These are phyloP conservation scores for Drosophila aff. DNA, from an alignment of 1,140 invertebrate species.

Conservation along the genomic window DNA sequence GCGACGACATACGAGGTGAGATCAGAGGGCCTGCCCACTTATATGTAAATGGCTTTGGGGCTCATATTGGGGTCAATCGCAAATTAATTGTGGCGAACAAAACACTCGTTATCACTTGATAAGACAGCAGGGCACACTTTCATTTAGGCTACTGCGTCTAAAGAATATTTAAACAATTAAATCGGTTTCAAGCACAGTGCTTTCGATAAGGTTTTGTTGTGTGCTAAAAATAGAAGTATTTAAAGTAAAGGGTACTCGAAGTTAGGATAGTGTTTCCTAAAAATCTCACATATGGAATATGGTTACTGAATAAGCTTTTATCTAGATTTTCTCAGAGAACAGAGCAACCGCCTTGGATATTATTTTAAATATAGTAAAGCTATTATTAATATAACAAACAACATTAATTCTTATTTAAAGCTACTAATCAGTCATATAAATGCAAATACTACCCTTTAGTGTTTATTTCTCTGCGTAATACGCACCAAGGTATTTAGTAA, in stretches of 20 bases:
- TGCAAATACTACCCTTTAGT: neutral
- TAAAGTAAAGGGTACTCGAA: neutral
- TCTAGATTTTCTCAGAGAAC: too few relatives aligned
- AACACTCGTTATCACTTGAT: constrained; percentile 30
- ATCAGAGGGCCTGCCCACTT: neutral
- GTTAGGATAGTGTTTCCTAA: neutral
- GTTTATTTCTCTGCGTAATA: neutral
- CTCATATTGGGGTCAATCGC: constrained; percentile 28
- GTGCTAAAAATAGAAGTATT: too few relatives aligned
- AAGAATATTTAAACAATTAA: constrained; percentile 9
- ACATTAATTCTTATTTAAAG: neutral
- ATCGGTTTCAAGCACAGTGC: neutral
- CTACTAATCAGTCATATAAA: neutral
- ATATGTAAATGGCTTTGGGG: constrained; percentile 1
- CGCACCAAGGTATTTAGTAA: neutral
- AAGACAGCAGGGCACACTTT: constrained; percentile 1
- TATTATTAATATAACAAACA: neutral
- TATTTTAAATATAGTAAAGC: neutral
- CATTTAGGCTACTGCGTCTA: constrained; percentile 3
- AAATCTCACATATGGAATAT: neutral
- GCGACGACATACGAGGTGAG: constrained; percentile 79
- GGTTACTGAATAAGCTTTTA: neutral
- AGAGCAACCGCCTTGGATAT: too few relatives aligned
- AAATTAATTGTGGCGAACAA: constrained; percentile 31
- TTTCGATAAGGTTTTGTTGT: neutral